Percentiles rank a stretch among this genome's conserved stretches.
Evolutionary conservation across 2,888 invertebrate species (phyloP).

Genomic region (Neoascia interrupta): DNA sequence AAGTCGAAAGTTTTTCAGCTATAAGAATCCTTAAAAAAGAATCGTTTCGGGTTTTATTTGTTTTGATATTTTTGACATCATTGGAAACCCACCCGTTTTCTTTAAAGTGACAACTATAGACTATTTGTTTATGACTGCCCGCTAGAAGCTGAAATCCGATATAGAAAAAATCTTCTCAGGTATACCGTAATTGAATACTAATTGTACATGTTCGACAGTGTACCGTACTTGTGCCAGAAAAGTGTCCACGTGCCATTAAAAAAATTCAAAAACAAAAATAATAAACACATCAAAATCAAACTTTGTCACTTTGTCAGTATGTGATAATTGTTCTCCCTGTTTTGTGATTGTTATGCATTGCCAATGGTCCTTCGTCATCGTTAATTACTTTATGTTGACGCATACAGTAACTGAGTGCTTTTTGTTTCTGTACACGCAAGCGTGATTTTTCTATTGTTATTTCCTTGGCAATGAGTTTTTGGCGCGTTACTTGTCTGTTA

Average conservation of each 20-base stretch:
- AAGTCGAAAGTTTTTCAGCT: slow-evolving; percentile 70
- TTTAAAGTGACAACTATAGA: slow-evolving; percentile 77
- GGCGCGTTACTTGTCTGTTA: too few species aligned
- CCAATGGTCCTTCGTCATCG: slow-evolving; percentile 29
- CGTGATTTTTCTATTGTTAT: too few species aligned
- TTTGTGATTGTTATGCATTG: too few species aligned
- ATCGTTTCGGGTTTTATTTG: slow-evolving; percentile 31
- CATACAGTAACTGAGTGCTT: too few species aligned
- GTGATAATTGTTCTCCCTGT: slow-evolving; percentile 12
- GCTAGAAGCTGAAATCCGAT: slow-evolving; percentile 79
- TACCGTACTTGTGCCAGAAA: background rate
- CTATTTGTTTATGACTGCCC: slow-evolving; percentile 79
- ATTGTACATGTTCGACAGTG: background rate
- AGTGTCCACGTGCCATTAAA: slow-evolving; percentile 14
- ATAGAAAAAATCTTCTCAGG: slow-evolving; percentile 79
- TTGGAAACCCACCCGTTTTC: background rate
- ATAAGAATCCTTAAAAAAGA: slow-evolving; percentile 1
- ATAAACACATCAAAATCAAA: background rate
- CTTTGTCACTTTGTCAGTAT: slow-evolving; percentile 1
- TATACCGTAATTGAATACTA: slow-evolving; percentile 72
- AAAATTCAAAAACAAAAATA: background rate
- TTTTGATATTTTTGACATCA: slow-evolving; percentile 21
- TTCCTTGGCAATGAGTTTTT: too few species aligned
- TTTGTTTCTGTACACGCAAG: too few species aligned
- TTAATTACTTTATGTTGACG: slow-evolving; percentile 7